These are phyloP conservation scores for Cyprinodon variegatus DNA, from an alignment of 2,113 vertebrate genomes.

Conservation along the genomic window DNA sequence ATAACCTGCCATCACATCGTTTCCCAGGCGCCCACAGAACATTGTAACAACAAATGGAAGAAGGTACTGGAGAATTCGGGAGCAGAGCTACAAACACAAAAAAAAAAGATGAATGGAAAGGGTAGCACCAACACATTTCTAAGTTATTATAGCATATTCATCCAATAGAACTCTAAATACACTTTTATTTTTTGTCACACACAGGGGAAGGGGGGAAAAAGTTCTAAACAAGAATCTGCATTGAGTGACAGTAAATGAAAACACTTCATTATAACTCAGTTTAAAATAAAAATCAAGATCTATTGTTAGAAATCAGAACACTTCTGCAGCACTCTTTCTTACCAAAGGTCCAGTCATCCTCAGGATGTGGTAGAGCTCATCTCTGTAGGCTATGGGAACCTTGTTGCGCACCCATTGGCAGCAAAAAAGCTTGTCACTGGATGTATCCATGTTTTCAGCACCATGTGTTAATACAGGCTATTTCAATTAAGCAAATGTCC, in stretches of 20 bases:
- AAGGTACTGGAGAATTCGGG: constrained; percentile 86
- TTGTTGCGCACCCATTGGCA: constrained; percentile 62
- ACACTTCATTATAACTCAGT: background rate
- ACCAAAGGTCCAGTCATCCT: constrained; percentile 76
- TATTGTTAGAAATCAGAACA: background rate
- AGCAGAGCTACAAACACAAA: constrained; percentile 80
- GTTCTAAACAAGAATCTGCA: background rate
- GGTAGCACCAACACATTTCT: background rate
- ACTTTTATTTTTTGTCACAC: background rate
- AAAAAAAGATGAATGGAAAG: background rate
- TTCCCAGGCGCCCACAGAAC: constrained; percentile 92
- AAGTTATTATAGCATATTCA: background rate
- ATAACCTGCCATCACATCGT: constrained; percentile 87
- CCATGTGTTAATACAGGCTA: background rate
- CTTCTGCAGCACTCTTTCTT: constrained; percentile 16
- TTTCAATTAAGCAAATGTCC: background rate
- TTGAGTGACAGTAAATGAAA: constrained; percentile 2
- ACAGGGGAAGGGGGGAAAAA: background rate
- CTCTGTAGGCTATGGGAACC: constrained; percentile 64
- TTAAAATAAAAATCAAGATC: background rate
- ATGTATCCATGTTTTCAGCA: constrained; percentile 37
- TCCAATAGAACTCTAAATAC: background rate
- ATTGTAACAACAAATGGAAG: constrained; percentile 90
- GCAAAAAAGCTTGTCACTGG: constrained; percentile 71
- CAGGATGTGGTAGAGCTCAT: constrained; percentile 76